These are phyloP conservation scores for Polietes domitor DNA, from an alignment of 2,888 invertebrate species.

Conservation along the genomic window DNA sequence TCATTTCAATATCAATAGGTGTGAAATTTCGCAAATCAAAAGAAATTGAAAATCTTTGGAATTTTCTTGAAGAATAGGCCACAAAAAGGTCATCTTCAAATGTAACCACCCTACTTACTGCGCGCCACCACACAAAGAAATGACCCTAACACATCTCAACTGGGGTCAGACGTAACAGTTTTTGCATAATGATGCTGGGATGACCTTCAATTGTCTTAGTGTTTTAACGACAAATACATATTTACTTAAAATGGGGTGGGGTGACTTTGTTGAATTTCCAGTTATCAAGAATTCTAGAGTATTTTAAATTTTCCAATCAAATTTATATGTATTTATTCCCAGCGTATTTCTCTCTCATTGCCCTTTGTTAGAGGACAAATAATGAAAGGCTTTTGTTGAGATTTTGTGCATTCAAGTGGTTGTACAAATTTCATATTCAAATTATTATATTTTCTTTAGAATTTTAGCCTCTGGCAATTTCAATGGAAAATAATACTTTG, in stretches of 20 bases:
- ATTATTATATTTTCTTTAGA: not conserved
- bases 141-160: slow-evolving; percentile 3
- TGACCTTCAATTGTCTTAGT: slow-evolving; percentile 42
- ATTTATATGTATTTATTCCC: too few relatives aligned
- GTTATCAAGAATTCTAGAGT: too few relatives aligned
- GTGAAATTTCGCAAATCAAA: too few relatives aligned
- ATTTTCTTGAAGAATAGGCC: not conserved
- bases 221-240: too few relatives aligned
- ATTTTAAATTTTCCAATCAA: too few relatives aligned
- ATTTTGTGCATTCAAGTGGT: not conserved
- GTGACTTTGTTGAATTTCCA: too few relatives aligned
- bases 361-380: too few relatives aligned
- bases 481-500: not conserved
- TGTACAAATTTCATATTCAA: not conserved
- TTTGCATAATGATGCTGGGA: slow-evolving; percentile 23
- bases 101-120: not conserved
- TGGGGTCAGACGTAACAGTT: slow-evolving; percentile 49
- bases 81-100: slow-evolving; percentile 6
- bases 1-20: not conserved
- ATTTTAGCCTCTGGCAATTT: not conserved
- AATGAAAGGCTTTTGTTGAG: not conserved
- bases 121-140: not conserved
- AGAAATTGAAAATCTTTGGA: too few relatives aligned
- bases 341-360: too few relatives aligned
- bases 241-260: too few relatives aligned